Base-by-base conservation (phyloP, 2,113 vertebrate genomes). In the Prionailurus viverrinus region DNA sequence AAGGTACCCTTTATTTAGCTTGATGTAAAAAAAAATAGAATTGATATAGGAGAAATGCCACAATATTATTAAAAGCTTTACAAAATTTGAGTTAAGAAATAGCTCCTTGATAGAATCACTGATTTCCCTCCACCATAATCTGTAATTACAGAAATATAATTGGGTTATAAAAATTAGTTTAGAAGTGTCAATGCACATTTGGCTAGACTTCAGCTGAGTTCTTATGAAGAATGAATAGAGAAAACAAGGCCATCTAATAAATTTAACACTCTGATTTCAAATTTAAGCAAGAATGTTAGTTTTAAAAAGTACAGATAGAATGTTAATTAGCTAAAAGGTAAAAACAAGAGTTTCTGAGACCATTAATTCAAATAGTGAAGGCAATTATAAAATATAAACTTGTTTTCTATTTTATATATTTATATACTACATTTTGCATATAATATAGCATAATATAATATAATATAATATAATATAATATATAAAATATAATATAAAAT, bases 81-180 rank as follows among this genome's bases (percentile, higher is more conserved):
- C 58, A 94, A 90, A 89, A 61, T 80, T 80, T 95, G n/a, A 89
- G 23, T 90, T 83, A 66, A 82, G 14, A 78, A 55, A 66, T 65
- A 81, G 4, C 18, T 65, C 31, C 55, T 94, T 36, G 3, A 41
- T 76, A 94, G 25, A 87, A 55, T 92, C 15, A 9, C 13, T n/a
- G n/a, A 69, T 33, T 63, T 88, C 25, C 27, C 31, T 80, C 66
- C 18, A 86, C 8, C 5, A n/a, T 58, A 71, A 69, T 39, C 76
- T 39, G 66, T 87, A 86, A 63, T 82, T 12, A 61, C 1, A 55
- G 33, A n/a, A 89, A 55, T 51, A 29, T 80, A 84, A 73, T 87
- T 36, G 63, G n/a, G 25, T 65, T 71, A 84, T 55, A 58, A 91
- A 91, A 84, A 87, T 85, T 15, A 80, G 23, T 61, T 95, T 48